Evolutionary conservation across 2,797 vertebrate species (phyloP).

Genomic region (Labroides dimidiatus): DNA sequence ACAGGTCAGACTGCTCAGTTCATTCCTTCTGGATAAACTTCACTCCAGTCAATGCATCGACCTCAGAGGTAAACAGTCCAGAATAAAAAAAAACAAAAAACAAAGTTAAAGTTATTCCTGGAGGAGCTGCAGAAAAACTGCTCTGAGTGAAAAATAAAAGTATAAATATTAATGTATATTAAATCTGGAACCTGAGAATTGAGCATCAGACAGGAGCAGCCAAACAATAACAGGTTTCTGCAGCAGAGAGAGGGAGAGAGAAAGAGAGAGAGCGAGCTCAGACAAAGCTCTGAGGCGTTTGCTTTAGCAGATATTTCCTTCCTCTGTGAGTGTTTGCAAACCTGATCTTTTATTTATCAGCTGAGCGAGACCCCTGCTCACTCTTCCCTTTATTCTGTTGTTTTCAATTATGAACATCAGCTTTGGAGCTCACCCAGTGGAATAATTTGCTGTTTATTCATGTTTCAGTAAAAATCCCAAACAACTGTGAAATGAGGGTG

Average conservation of each 20-base stretch:
- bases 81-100: too few species aligned
- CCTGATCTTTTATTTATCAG: constrained; percentile 63
- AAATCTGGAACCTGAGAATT: constrained; percentile 8
- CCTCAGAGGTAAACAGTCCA: too few species aligned
- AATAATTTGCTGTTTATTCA: constrained; percentile 46
- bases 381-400: constrained; percentile 28
- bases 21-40: too few species aligned
- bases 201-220: constrained; percentile 2
- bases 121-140: too few species aligned
- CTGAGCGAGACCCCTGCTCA: constrained; percentile 35
- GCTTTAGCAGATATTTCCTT: constrained; percentile 4
- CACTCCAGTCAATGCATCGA: too few species aligned
- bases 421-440: constrained; percentile 37
- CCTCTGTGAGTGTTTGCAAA: constrained; percentile 43
- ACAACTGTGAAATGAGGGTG: constrained; percentile 22
- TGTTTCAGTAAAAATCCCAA: constrained; percentile 56
- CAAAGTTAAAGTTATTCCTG: neutral
- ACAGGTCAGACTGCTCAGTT: neutral
- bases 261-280: constrained; percentile 10
- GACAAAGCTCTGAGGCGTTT: constrained; percentile 16
- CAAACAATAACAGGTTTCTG: constrained; percentile 10
- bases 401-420: constrained; percentile 38
- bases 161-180: neutral
- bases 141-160: neutral
- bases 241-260: neutral